Base-by-base conservation (phyloP, 1,140 invertebrate genomes). In the Drosophila sucinea region DNA sequence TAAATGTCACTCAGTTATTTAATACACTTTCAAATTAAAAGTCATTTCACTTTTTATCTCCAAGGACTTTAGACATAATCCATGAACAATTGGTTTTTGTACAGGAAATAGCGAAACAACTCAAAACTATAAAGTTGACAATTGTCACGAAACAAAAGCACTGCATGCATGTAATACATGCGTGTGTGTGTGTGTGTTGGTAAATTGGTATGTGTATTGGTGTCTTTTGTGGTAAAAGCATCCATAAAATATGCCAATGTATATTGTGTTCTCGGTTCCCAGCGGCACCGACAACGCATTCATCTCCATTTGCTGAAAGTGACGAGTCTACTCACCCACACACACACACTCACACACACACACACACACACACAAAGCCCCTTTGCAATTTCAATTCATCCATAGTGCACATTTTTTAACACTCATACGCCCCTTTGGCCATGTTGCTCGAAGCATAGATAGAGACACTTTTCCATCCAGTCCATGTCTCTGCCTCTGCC, bases 201-300 rank as follows among this genome's bases (percentile, higher is more conserved):
- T 58, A 35, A 51, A 51, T 27, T 51, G 23, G 44, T 51, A 51
- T 51, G 27, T 51, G 44, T 51, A 51, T 51, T 51, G 8, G 17
- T 73, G 68, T 55, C 70, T 62, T 79, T 76, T 85, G 78, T 73
- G 71, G 83, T 40, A 81, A 68, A 67, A 73, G 84, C 65, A 75
- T 89, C 80, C 84, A 84, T 89, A 84, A 89, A 89, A 89, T 89
- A 89, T 89, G 84, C 77, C 84, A 84, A 84, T 87, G 69, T 70
- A 69, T 65, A 60, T 44, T 33, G 25, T 38, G 40, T 70, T 71
- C 64, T 76, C 40, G 68, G 71, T 64, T 79, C 73, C 71, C 38
- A 71, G 66, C 65, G 68, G 68, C 70, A 70, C 73, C 78, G 70
- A 82, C 73, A 72, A 67, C 70, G 73, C 80, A 90, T 87, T 87